phyloP scores from a whole-genome alignment of 2,113 vertebrate genomes.

The Sakesphorus luctuosus region DNA sequence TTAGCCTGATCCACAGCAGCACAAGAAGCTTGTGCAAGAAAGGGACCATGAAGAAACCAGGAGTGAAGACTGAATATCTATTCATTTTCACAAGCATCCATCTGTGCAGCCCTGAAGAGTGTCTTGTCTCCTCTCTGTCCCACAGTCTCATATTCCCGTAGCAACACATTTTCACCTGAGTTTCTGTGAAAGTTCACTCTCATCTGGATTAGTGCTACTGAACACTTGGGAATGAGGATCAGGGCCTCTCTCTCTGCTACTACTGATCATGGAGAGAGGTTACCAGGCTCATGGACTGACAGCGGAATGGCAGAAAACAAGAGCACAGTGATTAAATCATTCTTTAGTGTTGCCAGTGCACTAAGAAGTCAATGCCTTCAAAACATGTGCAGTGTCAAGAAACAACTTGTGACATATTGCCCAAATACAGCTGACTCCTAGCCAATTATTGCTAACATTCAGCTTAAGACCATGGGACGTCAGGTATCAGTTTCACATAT shows the following conservation, averaged over 20 bases:
- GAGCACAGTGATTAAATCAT: neutral
- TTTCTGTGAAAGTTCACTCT: neutral
- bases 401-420: conserved; percentile 5
- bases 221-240: neutral
- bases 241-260: neutral
- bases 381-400: neutral
- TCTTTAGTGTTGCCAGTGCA: rapidly evolving
- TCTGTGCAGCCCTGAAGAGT: too few species aligned
- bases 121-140: neutral
- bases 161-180: neutral
- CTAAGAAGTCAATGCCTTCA: neutral
- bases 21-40: neutral
- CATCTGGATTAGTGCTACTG: neutral
- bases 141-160: neutral
- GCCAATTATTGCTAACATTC: conserved; percentile 15
- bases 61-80: neutral
- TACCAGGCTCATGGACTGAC: neutral
- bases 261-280: neutral
- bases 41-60: neutral
- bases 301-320: neutral
- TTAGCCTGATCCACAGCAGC: neutral
- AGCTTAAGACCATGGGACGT: neutral
- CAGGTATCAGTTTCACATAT: neutral
- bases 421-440: neutral
- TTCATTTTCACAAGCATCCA: neutral